A percentile compares a stretch with the other conserved stretches of the same genome.
These are phyloP conservation scores for Dendrocincla tyrannina DNA, from an alignment of 2,797 vertebrate genomes.

Conservation along the genomic window DNA sequence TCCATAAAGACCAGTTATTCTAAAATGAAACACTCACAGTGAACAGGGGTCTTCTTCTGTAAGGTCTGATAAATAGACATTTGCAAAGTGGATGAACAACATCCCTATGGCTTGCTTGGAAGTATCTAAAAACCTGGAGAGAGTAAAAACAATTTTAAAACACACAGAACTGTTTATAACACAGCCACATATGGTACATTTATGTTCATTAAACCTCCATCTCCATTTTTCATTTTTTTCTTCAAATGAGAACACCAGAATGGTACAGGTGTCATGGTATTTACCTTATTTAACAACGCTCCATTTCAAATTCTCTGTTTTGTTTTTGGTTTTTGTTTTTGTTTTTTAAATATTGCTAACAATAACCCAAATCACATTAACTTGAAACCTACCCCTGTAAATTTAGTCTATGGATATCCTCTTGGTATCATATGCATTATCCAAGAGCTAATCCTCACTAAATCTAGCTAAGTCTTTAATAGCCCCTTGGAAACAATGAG, in stretches of 20 bases:
- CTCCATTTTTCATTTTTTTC: background rate
- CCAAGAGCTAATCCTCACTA: slow-evolving; percentile 15
- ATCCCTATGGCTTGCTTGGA: slow-evolving; percentile 99
- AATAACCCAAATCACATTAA: background rate
- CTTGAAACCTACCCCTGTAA: background rate
- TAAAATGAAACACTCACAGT: slow-evolving; percentile 83
- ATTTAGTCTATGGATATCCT: background rate
- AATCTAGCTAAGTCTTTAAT: slow-evolving; percentile 42
- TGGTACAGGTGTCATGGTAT: background rate
- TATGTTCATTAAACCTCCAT: background rate
- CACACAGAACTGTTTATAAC: background rate
- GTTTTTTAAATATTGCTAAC: background rate
- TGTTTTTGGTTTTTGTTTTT: background rate
- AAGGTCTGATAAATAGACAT: slow-evolving; percentile 95
- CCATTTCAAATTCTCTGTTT: background rate
- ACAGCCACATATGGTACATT: background rate
- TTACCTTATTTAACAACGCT: background rate
- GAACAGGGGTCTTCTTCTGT: slow-evolving; percentile 97
- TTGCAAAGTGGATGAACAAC: slow-evolving; percentile 99
- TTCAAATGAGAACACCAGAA: background rate
- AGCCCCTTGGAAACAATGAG: slow-evolving; percentile 7
- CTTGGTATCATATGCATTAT: background rate
- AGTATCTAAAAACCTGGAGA: slow-evolving; percentile 94
- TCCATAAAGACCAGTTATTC: background rate
- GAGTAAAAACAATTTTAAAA: slow-evolving; percentile 31